A percentile compares a stretch with the other conserved stretches of the same genome.
These are phyloP conservation scores for Menura novaehollandiae DNA, from an alignment of 2,113 vertebrate species.

Conservation along the genomic window DNA sequence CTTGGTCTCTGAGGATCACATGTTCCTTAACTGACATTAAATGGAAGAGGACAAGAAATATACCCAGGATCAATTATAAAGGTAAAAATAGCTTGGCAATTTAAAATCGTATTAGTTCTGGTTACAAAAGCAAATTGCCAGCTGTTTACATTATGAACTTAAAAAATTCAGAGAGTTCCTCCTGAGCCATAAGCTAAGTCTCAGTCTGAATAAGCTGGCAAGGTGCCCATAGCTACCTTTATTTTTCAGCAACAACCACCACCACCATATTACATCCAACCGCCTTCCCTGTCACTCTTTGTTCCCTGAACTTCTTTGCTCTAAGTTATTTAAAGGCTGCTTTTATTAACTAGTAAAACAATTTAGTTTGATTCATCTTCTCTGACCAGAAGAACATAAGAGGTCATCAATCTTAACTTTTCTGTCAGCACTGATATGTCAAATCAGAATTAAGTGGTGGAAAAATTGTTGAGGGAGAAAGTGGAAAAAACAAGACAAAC, in stretches of 20 bases:
- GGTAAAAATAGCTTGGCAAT: constrained; percentile 21
- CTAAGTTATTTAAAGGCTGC: background rate
- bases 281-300: background rate
- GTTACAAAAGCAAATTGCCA: constrained; percentile 9
- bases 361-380: constrained; percentile 5
- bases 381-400: background rate
- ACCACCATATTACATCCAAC: background rate
- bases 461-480: constrained; percentile 27
- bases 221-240: background rate
- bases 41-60: background rate
- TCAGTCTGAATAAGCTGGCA: background rate
- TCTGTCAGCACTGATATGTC: constrained; percentile 6
- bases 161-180: background rate
- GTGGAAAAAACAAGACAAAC: background rate
- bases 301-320: background rate
- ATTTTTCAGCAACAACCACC: background rate
- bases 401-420: constrained; percentile 15
- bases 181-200: background rate
- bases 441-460: background rate
- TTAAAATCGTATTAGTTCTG: background rate
- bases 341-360: constrained; percentile 5
- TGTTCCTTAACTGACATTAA: background rate
- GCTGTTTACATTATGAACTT: background rate
- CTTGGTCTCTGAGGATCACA: background rate
- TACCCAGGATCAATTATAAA: background rate